Conservation (phyloP, 2,797 vertebrate genomes). For the Crenichthys baileyi region DNA sequence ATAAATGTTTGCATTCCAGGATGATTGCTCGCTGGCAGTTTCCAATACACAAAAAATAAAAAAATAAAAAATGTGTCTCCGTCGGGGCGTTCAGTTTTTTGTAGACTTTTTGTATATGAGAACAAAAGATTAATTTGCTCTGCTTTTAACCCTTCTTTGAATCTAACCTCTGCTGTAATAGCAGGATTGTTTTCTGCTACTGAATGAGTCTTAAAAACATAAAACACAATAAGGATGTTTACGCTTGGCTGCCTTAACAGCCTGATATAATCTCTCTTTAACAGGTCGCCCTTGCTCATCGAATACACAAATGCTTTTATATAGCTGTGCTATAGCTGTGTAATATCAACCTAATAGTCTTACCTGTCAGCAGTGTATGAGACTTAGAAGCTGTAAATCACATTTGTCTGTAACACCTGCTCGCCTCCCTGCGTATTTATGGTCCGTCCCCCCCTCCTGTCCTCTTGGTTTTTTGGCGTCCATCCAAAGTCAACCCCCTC, state of each 20-base stretch:
- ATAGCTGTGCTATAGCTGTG: slow-evolving; percentile 74
- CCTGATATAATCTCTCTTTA: slow-evolving; percentile 48
- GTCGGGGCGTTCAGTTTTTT: slow-evolving; percentile 35
- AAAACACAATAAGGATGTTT: slow-evolving; percentile 24
- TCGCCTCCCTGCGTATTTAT: slow-evolving; percentile 67
- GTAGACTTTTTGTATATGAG: slow-evolving; percentile 30
- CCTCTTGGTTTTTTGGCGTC: slow-evolving; percentile 69
- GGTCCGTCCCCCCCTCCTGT: slow-evolving; percentile 59
- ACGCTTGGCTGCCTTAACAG: slow-evolving; percentile 39
- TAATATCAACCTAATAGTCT: slow-evolving; percentile 83
- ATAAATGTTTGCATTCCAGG: slow-evolving; percentile 81
- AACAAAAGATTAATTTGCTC: slow-evolving; percentile 17
- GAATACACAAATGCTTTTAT: slow-evolving; percentile 52
- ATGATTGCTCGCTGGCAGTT: slow-evolving; percentile 77
- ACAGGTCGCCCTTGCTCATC: slow-evolving; percentile 57
- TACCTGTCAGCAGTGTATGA: slow-evolving; percentile 78
- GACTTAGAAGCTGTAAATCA: slow-evolving; percentile 69
- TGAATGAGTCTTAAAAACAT: slow-evolving; percentile 2
- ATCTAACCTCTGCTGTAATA: slow-evolving; percentile 21
- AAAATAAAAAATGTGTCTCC: slow-evolving; percentile 40
- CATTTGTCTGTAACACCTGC: slow-evolving; percentile 76
- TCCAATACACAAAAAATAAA: slow-evolving; percentile 56
- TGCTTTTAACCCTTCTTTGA: slow-evolving; percentile 27
- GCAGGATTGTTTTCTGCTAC: background rate
- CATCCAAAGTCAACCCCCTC: slow-evolving; percentile 66